Evolutionary conservation across 2,888 invertebrate species (phyloP).

Genomic region (Hyposoter didymator): DNA sequence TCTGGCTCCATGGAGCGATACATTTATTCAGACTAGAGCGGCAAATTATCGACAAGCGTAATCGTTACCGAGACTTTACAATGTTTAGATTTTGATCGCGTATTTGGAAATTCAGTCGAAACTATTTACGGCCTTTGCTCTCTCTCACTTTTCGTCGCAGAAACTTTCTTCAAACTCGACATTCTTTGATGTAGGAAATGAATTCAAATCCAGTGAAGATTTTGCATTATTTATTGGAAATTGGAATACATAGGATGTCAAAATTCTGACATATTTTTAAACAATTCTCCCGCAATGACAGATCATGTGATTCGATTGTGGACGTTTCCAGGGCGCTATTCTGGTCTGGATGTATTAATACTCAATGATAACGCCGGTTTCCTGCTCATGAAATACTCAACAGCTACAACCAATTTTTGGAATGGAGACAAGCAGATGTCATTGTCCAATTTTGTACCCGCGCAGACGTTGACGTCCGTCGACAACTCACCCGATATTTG

Average conservation of each 20-base stretch:
- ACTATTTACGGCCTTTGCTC: not conserved
- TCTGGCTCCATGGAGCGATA: not conserved
- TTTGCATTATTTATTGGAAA: not conserved
- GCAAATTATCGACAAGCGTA: conserved; percentile 28
- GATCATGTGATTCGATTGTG: not conserved
- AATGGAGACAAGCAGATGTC: not conserved
- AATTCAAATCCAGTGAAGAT: not conserved
- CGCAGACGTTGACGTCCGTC: not conserved
- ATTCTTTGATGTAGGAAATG: not conserved
- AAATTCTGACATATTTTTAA: not conserved
- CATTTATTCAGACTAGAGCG: not conserved
- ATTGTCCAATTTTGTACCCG: not conserved
- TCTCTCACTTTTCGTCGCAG: too few relatives aligned
- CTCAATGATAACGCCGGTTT: not conserved
- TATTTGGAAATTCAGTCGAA: not conserved
- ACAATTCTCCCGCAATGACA: not conserved
- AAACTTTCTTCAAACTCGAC: not conserved
- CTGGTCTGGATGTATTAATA: not conserved
- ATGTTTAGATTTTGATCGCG: not conserved
- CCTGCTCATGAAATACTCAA: not conserved
- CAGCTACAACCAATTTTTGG: not conserved
- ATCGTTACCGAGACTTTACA: not conserved
- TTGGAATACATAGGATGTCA: not conserved
- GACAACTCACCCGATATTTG: not conserved
- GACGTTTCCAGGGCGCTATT: not conserved